phyloP scores from a whole-genome alignment of 2,113 vertebrate genomes.

The Oncorhynchus clarkii region DNA sequence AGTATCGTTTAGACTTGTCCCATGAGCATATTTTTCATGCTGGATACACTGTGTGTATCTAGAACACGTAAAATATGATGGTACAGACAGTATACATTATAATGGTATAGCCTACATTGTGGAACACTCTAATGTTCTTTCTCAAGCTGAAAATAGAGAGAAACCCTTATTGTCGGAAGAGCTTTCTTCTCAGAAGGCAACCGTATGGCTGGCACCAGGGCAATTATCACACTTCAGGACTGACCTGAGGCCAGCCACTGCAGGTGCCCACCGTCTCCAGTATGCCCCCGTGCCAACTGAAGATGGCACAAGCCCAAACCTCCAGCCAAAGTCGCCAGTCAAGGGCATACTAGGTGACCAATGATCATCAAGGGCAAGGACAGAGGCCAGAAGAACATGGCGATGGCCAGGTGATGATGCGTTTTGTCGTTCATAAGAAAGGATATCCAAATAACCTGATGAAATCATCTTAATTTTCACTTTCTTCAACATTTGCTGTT shows the following conservation, averaged over 20 bases:
- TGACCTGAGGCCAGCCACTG: slow-evolving; percentile 49
- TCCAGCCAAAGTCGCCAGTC: slow-evolving; percentile 56
- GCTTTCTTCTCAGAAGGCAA: background rate
- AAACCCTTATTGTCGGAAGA: background rate
- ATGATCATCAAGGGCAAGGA: slow-evolving; percentile 42
- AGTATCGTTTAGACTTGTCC: slow-evolving; percentile 14
- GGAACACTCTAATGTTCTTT: too few species aligned
- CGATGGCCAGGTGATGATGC: background rate
- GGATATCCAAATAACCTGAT: background rate
- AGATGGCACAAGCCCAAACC: slow-evolving; percentile 43
- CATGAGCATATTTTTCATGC: background rate
- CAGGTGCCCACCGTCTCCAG: slow-evolving; percentile 40
- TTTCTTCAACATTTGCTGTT: background rate
- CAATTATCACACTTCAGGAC: slow-evolving; percentile 65
- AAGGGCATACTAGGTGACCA: slow-evolving; percentile 63
- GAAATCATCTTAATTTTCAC: background rate
- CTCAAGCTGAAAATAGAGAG: too few species aligned
- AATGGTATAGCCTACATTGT: too few species aligned
- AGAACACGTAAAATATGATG: background rate
- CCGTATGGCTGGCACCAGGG: slow-evolving; percentile 57
- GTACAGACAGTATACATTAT: background rate
- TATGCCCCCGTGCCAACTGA: slow-evolving; percentile 40
- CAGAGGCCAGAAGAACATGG: slow-evolving; percentile 40
- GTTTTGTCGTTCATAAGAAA: background rate
- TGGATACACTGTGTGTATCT: background rate